Conservation (phyloP, 2,888 invertebrate genomes). For the Chrysopilus asiliformis region DNA sequence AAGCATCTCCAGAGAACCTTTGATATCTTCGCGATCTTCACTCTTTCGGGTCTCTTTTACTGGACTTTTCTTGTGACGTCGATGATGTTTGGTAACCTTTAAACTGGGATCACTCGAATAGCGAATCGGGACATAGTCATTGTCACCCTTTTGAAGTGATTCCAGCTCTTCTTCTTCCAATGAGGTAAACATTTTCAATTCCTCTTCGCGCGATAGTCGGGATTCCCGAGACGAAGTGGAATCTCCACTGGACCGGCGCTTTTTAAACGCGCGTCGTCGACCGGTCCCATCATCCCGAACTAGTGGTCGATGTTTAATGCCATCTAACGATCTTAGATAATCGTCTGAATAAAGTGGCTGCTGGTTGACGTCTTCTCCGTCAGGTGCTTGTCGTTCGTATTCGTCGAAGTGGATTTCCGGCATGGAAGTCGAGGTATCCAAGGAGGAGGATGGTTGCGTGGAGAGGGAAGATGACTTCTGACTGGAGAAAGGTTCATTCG, state of each 20-base stretch:
- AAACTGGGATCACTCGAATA: constrained; percentile 29
- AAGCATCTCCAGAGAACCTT: constrained; percentile 26
- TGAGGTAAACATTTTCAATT: constrained; percentile 49
- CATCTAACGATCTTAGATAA: constrained; percentile 46
- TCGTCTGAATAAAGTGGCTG: constrained; percentile 31
- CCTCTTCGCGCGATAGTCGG: constrained; percentile 48
- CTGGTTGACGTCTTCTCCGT: constrained; percentile 26
- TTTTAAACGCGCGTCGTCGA: constrained; percentile 45
- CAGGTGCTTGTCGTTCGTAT: constrained; percentile 36
- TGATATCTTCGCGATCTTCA: constrained; percentile 16
- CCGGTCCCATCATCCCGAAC: constrained; percentile 49
- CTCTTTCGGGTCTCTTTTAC: constrained; percentile 22
- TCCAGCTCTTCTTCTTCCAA: constrained; percentile 48
- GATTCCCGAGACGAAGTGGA: constrained; percentile 46
- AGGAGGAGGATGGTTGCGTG: constrained; percentile 22
- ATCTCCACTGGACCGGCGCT: constrained; percentile 42
- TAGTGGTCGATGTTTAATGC: constrained; percentile 47
- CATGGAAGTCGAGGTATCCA: constrained; percentile 14
- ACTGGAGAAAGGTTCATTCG: constrained; percentile 25
- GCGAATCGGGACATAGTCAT: constrained; percentile 28
- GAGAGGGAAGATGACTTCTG: constrained; percentile 27
- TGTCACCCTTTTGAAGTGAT: constrained; percentile 25
- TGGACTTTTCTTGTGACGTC: constrained; percentile 32
- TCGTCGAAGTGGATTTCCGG: constrained; percentile 43
- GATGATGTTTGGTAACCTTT: constrained; percentile 24